Conservation (phyloP, 2,797 vertebrate species). For the Sebastes taczanowskii region DNA sequence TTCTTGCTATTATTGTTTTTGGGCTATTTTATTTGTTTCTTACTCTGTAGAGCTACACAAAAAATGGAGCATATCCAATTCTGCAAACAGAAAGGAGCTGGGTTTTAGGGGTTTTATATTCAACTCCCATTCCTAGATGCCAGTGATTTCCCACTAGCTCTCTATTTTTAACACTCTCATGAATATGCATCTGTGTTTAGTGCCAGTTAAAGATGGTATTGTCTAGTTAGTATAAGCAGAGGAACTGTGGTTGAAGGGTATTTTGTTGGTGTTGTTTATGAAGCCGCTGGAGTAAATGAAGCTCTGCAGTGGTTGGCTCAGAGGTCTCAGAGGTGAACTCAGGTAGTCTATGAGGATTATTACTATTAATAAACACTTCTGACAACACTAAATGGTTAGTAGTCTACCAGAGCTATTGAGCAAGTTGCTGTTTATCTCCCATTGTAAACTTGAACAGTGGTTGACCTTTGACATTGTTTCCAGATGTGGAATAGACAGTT, state of each 20-base stretch:
- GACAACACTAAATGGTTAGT: too few species aligned
- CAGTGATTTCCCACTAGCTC: background rate
- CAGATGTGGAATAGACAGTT: background rate
- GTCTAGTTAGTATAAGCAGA: background rate
- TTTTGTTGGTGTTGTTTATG: background rate
- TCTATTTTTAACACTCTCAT: background rate
- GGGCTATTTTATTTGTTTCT: too few species aligned
- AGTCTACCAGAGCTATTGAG: background rate
- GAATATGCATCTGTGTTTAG: background rate
- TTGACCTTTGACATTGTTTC: background rate
- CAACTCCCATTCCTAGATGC: background rate
- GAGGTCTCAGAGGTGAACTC: background rate
- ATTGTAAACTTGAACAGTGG: background rate
- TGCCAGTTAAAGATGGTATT: background rate
- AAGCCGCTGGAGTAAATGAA: background rate
- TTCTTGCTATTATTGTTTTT: too few species aligned
- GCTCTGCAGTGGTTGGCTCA: background rate
- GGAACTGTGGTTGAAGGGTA: background rate
- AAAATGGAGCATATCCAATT: background rate
- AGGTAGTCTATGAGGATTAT: background rate
- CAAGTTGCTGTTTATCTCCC: background rate
- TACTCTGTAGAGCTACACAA: too few species aligned
- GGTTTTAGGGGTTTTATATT: background rate
- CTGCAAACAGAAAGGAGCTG: background rate
- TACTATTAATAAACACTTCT: too few species aligned